Percentiles rank a stretch among this genome's conserved stretches.
phyloP scores from a whole-genome alignment of 2,797 vertebrate genomes.

The Mus spretus region DNA sequence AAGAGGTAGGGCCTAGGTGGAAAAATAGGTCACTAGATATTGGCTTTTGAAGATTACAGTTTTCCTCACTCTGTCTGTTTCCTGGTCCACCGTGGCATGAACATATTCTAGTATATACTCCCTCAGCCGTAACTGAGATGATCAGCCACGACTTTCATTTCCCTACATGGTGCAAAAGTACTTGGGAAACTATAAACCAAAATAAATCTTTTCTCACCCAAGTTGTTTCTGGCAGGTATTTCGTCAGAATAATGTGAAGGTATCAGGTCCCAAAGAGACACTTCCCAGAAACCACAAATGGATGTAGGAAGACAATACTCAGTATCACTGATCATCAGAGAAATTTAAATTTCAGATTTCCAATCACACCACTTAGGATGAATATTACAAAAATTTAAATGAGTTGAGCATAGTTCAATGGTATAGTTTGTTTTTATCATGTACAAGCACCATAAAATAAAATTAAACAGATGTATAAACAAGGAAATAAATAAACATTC shows the following conservation, averaged over 20 bases:
- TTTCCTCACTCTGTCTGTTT: not conserved
- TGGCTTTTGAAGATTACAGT: not conserved
- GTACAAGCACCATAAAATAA: not conserved
- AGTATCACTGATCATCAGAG: not conserved
- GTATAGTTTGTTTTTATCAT: not conserved
- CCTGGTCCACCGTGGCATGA: no score
- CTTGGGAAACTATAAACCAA: not conserved
- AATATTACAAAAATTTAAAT: not conserved
- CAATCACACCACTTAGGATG: not conserved
- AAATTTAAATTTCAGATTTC: constrained; percentile 23
- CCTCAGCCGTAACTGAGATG: not conserved
- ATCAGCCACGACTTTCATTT: not conserved
- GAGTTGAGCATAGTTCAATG: not conserved
- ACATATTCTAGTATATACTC: not conserved
- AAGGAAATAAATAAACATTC: not conserved
- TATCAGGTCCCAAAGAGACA: not conserved
- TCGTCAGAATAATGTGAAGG: not conserved
- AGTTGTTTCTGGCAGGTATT: not conserved
- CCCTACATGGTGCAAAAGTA: no score
- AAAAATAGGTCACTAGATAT: not conserved
- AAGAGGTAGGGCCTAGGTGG: not conserved
- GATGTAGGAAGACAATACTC: not conserved
- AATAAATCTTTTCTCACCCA: not conserved
- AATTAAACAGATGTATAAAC: not conserved
- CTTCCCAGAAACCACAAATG: not conserved